Conservation (phyloP, 2,888 invertebrate species). For the Apodemia hepburni region DNA sequence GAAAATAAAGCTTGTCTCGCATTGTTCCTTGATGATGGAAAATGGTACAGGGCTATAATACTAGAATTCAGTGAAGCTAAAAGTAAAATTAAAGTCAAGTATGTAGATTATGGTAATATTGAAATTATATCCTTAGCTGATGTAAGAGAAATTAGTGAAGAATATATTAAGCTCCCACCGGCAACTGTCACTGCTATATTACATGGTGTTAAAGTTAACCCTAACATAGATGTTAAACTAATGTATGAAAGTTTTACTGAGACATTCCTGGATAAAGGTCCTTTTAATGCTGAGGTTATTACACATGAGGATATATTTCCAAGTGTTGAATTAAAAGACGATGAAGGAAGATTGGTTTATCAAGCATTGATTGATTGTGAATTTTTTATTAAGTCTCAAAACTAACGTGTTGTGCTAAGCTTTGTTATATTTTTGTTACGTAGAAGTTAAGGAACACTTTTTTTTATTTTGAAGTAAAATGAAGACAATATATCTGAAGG, state of each 20-base stretch:
- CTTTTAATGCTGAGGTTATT: constrained; percentile 53
- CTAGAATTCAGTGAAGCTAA: constrained; percentile 63
- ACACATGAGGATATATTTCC: constrained; percentile 38
- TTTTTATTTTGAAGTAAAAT: constrained; percentile 3
- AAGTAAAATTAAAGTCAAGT: constrained; percentile 80
- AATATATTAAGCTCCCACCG: constrained; percentile 74
- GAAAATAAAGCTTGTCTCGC: constrained; percentile 82
- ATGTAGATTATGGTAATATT: constrained; percentile 88
- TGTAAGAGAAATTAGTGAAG: constrained; percentile 68
- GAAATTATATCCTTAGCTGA: constrained; percentile 69
- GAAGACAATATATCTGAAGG: not conserved
- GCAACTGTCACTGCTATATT: constrained; percentile 72
- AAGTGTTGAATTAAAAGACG: constrained; percentile 52
- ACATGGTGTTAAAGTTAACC: constrained; percentile 52
- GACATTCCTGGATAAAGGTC: constrained; percentile 52
- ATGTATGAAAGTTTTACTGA: constrained; percentile 47
- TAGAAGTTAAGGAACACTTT: not conserved
- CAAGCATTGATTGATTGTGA: constrained; percentile 47
- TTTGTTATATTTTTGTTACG: not conserved
- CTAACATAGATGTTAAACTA: constrained; percentile 45
- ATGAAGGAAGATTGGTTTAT: constrained; percentile 46
- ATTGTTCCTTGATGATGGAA: constrained; percentile 78
- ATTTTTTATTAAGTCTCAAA: constrained; percentile 26
- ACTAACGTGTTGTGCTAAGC: not conserved
- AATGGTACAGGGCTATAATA: constrained; percentile 87